Evolutionary conservation across 2,888 invertebrate species (phyloP), one percentile per base, ranked within the genome.

Genomic region (Epistrophe eligans): DNA sequence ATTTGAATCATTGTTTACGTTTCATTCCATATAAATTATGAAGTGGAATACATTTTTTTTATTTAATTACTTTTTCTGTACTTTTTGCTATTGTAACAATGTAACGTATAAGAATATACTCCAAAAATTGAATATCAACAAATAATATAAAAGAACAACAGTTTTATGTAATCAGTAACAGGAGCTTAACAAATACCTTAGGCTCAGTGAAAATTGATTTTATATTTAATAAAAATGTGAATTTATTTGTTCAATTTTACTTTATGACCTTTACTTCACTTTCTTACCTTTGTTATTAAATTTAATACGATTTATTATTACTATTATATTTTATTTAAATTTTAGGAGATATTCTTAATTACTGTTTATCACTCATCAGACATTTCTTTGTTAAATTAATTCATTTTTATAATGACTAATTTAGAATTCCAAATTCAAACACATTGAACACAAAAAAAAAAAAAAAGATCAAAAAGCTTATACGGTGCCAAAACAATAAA

Each of bases 331-430:
- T 35, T n/a, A 35, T 9, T 35, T 10, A 17, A 35, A 6, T 50
- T 50, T 24, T 50, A 7, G 24, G 10, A 52, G 13, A 35, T 10
- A 58, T 17, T 35, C 2, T 5, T 58, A 43, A 48, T 66, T 10
- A 32, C 66, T 4, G 48, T 32, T 11, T 48, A 48, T 17, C 28
- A 66, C n/a, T 45, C n/a, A 24, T 45, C 43, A 66, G n/a, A 17
- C 10, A 17, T 57, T 57, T 32, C 55, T n/a, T 45, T 4, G 3
- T n/a, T 43, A 7, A 43, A 43, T 43, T n/a, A 3, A 45, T 45
- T 45, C 8, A n/a, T 45, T n/a, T 45, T 9, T n/a, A 55, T 32
- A 28, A 32, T 57, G 57, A 57, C 57, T 57, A 35, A 57, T 57
- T 35, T 52, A 7, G 0, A 15, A 28, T 52, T 24, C 24, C 2